A percentile compares a stretch with the other conserved stretches of the same genome.
These are phyloP conservation scores for Glossophaga mutica DNA, from an alignment of 2,797 vertebrate species.

Conservation along the genomic window DNA sequence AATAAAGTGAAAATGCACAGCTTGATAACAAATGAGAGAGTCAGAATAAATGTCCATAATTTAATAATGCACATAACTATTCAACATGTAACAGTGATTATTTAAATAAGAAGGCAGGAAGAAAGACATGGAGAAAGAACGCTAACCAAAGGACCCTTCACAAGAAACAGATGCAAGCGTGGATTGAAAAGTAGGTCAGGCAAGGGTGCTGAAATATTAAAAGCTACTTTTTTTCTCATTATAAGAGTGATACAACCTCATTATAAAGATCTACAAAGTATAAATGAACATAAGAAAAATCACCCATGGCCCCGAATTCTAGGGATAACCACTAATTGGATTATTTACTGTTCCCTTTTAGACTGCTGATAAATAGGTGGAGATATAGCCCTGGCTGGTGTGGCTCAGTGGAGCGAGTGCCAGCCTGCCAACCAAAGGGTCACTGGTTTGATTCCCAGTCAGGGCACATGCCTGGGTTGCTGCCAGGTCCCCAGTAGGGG, in stretches of 20 bases:
- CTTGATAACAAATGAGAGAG: neutral
- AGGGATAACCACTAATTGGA: neutral
- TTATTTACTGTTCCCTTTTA: neutral
- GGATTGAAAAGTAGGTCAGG: neutral
- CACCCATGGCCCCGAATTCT: neutral
- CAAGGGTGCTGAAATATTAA: neutral
- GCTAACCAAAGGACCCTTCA: neutral
- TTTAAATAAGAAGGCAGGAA: neutral
- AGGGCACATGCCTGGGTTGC: too few relatives aligned
- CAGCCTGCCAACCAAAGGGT: too few relatives aligned
- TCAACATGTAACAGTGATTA: neutral
- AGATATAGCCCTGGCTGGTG: too few relatives aligned
- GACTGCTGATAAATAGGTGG: neutral
- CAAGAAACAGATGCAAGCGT: neutral
- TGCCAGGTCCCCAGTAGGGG: too few relatives aligned
- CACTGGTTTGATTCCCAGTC: too few relatives aligned
- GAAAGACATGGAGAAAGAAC: neutral
- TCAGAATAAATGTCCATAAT: neutral
- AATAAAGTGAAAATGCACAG: neutral
- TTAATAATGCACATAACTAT: neutral
- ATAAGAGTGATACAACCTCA: neutral
- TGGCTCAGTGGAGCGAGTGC: too few relatives aligned
- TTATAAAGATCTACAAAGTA: neutral
- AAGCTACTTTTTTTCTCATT: conserved; percentile 14
- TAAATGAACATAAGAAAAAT: conserved; percentile 26